phyloP scores from a whole-genome alignment of 2,113 vertebrate genomes.

The Aleadryas rufinucha region DNA sequence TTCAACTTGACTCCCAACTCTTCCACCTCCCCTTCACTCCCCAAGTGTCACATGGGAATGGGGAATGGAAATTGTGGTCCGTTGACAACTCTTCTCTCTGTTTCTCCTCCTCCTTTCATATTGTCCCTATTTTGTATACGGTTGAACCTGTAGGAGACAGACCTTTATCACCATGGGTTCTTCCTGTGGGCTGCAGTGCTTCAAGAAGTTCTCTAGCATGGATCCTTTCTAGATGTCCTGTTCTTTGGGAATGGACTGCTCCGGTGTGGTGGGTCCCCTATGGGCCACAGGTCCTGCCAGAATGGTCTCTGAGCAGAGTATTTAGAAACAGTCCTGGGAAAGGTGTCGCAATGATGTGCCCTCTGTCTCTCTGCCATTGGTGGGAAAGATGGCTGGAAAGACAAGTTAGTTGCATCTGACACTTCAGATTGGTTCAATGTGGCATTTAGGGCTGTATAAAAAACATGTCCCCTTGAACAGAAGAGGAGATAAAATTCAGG shows the following conservation, averaged over 20 bases:
- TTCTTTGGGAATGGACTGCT: not conserved
- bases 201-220: not conserved
- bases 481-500: not conserved
- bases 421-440: not conserved
- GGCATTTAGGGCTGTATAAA: not conserved
- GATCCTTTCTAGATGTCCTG: not conserved
- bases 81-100: not conserved
- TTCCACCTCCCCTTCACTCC: not conserved
- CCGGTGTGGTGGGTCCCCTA: accelerated
- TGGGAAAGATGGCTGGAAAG: not conserved
- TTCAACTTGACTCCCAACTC: not conserved
- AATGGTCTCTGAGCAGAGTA: not conserved
- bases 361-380: not conserved
- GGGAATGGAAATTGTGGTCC: not conserved
- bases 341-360: accelerated
- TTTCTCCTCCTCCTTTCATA: not conserved
- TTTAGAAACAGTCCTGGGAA: not conserved
- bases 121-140: not conserved
- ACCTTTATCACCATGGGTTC: accelerated
- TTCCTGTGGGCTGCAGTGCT: not conserved
- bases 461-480: not conserved
- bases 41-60: not conserved
- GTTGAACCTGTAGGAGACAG: not conserved
- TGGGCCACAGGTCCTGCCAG: not conserved
- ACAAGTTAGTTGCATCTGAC: not conserved